These are phyloP conservation scores for Eulemur mongoz DNA, from an alignment of 2,797 vertebrate genomes.

Conservation along the genomic window DNA sequence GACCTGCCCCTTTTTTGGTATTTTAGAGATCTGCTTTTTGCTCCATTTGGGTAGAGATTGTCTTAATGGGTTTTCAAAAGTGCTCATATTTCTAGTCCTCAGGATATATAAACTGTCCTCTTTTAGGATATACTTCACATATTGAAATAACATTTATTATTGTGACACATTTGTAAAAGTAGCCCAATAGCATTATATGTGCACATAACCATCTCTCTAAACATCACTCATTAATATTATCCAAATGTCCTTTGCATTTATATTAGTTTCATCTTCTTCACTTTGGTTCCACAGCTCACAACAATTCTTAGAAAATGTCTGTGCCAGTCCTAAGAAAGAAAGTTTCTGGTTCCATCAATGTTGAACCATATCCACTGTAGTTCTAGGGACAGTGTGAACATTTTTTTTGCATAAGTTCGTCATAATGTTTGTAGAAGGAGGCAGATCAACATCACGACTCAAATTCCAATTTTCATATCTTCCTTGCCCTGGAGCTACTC, in stretches of 20 bases:
- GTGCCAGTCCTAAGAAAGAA: background rate
- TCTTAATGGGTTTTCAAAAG: background rate
- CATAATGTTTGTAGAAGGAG: background rate
- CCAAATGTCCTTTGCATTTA: background rate
- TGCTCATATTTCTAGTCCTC: background rate
- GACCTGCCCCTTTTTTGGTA: background rate
- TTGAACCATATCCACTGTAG: fast-evolving
- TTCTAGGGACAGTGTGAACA: fast-evolving
- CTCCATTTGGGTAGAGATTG: background rate
- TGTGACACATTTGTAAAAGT: background rate
- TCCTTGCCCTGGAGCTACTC: background rate
- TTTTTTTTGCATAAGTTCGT: too few relatives aligned
- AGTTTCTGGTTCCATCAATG: background rate
- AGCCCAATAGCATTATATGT: background rate
- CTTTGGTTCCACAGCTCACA: background rate
- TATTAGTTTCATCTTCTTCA: background rate
- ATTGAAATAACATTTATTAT: background rate
- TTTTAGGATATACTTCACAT: background rate
- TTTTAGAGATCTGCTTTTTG: background rate
- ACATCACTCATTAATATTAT: background rate
- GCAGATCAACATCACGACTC: background rate
- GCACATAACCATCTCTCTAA: background rate
- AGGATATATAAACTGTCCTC: background rate
- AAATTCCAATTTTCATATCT: background rate
- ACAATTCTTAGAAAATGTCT: background rate